Conservation (phyloP, 2,888 invertebrate genomes). For the Leptinotarsa juncta region DNA sequence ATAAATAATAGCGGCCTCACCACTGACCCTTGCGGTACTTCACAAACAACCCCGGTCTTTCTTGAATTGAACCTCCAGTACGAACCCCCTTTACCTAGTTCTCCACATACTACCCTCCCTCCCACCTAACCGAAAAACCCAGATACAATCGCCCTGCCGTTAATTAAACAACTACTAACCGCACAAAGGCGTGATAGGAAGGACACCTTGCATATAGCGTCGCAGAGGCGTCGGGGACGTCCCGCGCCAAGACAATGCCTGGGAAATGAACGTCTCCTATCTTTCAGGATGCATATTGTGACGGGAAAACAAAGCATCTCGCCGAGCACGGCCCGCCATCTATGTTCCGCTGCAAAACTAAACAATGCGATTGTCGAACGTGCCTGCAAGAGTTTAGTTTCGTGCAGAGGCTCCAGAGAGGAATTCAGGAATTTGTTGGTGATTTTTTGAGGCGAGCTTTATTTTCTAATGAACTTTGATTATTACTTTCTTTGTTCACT, state of each 20-base stretch:
- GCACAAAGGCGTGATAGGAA: constrained; percentile 6
- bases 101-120: not conserved
- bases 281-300: constrained; percentile 62
- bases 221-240: constrained; percentile 33
- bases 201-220: constrained; percentile 1
- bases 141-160: not conserved
- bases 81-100: not conserved
- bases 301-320: constrained; percentile 52
- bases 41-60: not conserved
- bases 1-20: not conserved
- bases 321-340: constrained; percentile 52
- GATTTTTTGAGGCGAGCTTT: too few species aligned
- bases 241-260: constrained; percentile 59
- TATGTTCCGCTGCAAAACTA: constrained; percentile 56
- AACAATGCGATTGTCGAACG: constrained; percentile 53
- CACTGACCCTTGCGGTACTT: not conserved
- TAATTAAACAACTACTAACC: constrained; percentile 11
- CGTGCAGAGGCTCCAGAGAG: constrained; percentile 19
- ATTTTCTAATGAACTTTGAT: too few species aligned
- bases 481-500: too few species aligned
- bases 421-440: not conserved
- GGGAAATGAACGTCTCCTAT: constrained; percentile 64
- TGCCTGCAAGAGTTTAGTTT: constrained; percentile 35
- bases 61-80: not conserved
- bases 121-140: not conserved